Percentiles rank a stretch among this genome's conserved stretches.
Conservation (phyloP, 2,888 invertebrate genomes). For the Tachina fera region DNA sequence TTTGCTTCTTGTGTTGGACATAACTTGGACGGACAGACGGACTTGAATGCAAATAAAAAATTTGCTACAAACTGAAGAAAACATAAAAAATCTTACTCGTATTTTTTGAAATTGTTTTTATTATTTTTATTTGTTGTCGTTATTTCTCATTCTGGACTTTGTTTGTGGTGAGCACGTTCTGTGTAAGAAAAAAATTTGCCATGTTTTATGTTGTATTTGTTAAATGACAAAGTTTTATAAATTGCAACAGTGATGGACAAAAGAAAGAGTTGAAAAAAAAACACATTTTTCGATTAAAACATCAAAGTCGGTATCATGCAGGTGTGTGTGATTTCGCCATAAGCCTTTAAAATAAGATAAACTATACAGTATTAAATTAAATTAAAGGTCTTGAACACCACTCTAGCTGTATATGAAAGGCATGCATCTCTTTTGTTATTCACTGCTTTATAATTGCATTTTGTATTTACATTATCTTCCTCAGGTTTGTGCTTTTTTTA, state of each 20-base stretch:
- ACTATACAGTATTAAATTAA: neutral
- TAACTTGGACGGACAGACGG: constrained; percentile 64
- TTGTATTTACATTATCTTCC: constrained; percentile 35
- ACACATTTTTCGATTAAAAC: neutral
- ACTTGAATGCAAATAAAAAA: constrained; percentile 68
- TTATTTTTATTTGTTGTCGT: constrained; percentile 30
- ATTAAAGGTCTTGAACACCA: neutral
- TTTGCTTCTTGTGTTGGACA: constrained; percentile 61
- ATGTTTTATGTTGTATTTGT: constrained; percentile 69
- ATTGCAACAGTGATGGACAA: constrained; percentile 55
- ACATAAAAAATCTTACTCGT: constrained; percentile 63
- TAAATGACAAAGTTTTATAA: constrained; percentile 70
- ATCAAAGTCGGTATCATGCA: neutral
- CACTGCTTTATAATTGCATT: constrained; percentile 57
- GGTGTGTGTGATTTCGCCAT: neutral
- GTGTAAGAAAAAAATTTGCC: constrained; percentile 56
- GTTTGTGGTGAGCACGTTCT: constrained; percentile 65
- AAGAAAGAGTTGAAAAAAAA: neutral
- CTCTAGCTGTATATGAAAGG: neutral
- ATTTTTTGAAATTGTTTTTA: constrained; percentile 21
- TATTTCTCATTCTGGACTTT: constrained; percentile 44
- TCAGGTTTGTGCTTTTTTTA: constrained; percentile 4
- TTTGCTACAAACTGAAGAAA: constrained; percentile 56
- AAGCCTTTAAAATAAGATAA: neutral
- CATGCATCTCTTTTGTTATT: constrained; percentile 6